These are phyloP conservation scores for Macrophya annulata DNA, from an alignment of 2,888 invertebrate species.

Conservation along the genomic window DNA sequence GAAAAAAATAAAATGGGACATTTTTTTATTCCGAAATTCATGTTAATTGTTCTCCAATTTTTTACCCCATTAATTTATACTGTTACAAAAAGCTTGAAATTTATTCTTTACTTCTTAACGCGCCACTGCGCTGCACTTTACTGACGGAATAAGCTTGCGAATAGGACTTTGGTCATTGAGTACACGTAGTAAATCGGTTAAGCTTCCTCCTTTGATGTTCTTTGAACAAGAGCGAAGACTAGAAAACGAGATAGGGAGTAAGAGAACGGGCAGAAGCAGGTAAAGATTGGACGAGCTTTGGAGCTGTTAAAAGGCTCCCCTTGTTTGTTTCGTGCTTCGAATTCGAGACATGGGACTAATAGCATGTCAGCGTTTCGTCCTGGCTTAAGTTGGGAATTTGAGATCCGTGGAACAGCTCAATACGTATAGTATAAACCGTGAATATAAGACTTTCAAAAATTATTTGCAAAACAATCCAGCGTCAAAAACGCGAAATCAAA, in stretches of 20 bases:
- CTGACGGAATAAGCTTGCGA: not conserved
- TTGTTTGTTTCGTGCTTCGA: constrained; percentile 39
- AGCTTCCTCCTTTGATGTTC: constrained; percentile 21
- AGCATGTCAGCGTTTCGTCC: constrained; percentile 7
- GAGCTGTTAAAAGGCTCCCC: constrained; percentile 29
- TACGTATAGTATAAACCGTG: not conserved
- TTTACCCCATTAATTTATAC: not conserved
- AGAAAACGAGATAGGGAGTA: constrained; percentile 18
- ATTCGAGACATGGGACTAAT: constrained; percentile 29
- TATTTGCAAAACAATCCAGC: not conserved
- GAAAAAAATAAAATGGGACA: not conserved
- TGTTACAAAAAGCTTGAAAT: not conserved
- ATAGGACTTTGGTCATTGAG: constrained; percentile 23
- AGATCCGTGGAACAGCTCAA: constrained; percentile 2
- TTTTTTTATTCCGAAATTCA: not conserved
- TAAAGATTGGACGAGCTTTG: constrained; percentile 26
- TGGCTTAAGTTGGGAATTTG: not conserved
- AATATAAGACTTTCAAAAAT: not conserved
- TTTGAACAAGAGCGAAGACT: constrained; percentile 21
- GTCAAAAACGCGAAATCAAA: not conserved
- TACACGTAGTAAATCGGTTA: constrained; percentile 38
- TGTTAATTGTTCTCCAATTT: not conserved
- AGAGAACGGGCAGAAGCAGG: not conserved
- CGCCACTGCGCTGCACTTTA: no score
- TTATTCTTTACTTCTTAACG: not conserved